These are phyloP conservation scores for Ahaetulla prasina DNA, from an alignment of 2,113 vertebrate genomes.

Conservation along the genomic window DNA sequence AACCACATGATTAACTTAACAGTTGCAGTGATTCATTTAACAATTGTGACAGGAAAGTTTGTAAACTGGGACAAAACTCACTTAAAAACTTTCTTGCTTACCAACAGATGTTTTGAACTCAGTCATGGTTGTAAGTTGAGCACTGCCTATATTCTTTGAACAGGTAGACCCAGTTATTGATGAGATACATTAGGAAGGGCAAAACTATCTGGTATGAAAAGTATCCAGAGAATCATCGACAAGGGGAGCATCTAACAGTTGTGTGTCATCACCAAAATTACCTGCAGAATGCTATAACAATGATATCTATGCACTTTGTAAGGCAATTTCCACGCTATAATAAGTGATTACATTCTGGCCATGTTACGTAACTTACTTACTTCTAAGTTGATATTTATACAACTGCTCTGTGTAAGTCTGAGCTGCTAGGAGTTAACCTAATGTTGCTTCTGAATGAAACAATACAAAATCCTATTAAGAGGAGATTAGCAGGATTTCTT, in stretches of 20 bases:
- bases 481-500: neutral
- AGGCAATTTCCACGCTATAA: neutral
- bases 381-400: neutral
- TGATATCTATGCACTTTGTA: neutral
- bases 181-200: neutral
- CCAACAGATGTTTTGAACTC: neutral
- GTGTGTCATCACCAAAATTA: neutral
- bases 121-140: neutral
- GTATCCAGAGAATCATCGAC: neutral
- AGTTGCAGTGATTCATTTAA: neutral
- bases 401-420: neutral
- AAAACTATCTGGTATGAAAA: neutral
- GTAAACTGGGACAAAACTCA: neutral
- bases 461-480: neutral
- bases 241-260: neutral
- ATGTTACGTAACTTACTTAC: neutral
- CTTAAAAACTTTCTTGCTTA: neutral
- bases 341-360: neutral
- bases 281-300: neutral
- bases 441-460: neutral
- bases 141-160: neutral
- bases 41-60: neutral
- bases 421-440: neutral
- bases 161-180: neutral
- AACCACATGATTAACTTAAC: neutral